Evolutionary conservation across 2,888 invertebrate genomes (phyloP).

Genomic region (Aplocera efformata): DNA sequence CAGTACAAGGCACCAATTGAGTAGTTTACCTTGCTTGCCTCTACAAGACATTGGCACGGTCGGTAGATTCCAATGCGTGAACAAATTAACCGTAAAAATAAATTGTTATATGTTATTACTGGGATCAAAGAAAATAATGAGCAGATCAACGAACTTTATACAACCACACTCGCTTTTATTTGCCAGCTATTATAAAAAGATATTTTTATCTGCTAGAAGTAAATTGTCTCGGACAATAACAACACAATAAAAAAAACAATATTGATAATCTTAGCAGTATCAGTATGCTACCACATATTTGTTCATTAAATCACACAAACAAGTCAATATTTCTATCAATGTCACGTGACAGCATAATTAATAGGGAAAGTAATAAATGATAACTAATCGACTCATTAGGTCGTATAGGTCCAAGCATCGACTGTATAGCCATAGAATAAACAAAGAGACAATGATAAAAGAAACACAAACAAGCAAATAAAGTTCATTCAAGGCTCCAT

Average conservation of each 20-base stretch:
- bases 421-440: conserved; percentile 13
- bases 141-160: too few species aligned
- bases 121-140: too few species aligned
- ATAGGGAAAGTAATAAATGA: conserved; percentile 27
- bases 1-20: conserved; percentile 10
- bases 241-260: conserved; percentile 2
- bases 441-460: conserved; percentile 27
- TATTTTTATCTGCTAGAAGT: conserved; percentile 3
- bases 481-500: conserved; percentile 47
- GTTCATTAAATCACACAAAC: conserved; percentile 33
- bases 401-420: conserved; percentile 20
- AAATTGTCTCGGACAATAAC: neutral
- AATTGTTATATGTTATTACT: too few species aligned
- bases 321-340: conserved; percentile 30
- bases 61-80: neutral
- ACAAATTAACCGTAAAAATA: too few species aligned
- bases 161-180: too few species aligned
- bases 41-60: conserved; percentile 11
- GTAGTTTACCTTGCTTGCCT: conserved; percentile 15
- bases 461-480: conserved; percentile 34
- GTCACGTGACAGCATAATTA: conserved; percentile 27
- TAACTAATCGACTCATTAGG: conserved; percentile 27
- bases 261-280: conserved; percentile 11
- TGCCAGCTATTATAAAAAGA: neutral
- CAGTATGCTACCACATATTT: conserved; percentile 26